Evolutionary conservation across 1,140 invertebrate genomes (phyloP).

Genomic region (Ceratina japonica): DNA sequence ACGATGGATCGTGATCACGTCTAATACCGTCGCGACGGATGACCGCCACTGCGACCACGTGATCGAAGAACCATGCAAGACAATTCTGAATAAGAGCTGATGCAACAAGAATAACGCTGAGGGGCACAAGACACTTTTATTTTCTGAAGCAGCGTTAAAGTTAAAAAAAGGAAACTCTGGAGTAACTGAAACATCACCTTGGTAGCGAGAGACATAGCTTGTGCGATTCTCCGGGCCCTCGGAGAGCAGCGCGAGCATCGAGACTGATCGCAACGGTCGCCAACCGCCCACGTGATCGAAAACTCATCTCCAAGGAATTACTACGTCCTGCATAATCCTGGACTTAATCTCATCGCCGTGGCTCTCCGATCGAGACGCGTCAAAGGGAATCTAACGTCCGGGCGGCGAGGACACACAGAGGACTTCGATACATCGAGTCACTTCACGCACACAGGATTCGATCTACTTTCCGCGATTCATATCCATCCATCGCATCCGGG

Average conservation of each 20-base stretch:
- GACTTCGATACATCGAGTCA: not conserved
- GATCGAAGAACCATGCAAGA: not conserved
- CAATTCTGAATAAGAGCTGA: too few relatives aligned
- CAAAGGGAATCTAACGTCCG: conserved; percentile 33
- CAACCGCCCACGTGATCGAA: conserved; percentile 33
- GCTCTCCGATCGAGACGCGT: not conserved
- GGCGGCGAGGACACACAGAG: not conserved
- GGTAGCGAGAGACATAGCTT: not conserved
- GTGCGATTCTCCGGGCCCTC: not conserved
- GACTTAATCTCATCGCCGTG: not conserved
- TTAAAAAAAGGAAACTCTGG: not conserved
- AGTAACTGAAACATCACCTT: not conserved
- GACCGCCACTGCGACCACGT: conserved; percentile 5
- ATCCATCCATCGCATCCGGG: too few relatives aligned
- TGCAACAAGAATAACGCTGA: too few relatives aligned
- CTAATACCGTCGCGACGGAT: not conserved
- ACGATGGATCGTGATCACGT: too few relatives aligned
- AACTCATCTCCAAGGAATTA: conserved; percentile 2
- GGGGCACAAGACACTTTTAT: too few relatives aligned
- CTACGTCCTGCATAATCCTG: not conserved
- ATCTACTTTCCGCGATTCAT: not conserved
- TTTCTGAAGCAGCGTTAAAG: not conserved
- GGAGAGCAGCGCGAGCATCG: not conserved
- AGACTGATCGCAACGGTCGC: not conserved
- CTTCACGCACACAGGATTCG: not conserved